These are phyloP conservation scores for Cantharis rufa DNA, from an alignment of 2,888 invertebrate genomes.

Conservation along the genomic window DNA sequence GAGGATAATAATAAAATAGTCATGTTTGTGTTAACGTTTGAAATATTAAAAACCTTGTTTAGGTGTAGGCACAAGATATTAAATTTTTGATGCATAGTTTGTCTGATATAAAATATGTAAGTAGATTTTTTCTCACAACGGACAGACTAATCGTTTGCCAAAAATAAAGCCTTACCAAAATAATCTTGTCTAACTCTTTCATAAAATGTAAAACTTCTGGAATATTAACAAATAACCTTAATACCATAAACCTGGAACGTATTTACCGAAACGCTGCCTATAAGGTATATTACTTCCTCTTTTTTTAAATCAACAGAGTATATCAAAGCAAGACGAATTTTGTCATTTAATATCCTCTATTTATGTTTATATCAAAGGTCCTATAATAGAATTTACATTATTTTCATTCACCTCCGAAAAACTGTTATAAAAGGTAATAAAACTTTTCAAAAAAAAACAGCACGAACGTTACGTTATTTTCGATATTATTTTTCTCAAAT, in stretches of 20 bases:
- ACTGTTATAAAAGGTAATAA: conserved; percentile 13
- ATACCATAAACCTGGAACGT: neutral
- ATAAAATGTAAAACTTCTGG: neutral
- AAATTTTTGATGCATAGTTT: no score
- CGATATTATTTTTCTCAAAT: conserved; percentile 15
- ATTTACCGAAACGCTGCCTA: neutral
- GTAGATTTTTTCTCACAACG: neutral
- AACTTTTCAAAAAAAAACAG: conserved; percentile 17
- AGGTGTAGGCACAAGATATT: neutral
- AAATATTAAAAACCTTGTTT: neutral
- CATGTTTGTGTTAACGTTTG: neutral
- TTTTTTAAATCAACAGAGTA: neutral
- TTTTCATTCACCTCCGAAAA: conserved; percentile 10
- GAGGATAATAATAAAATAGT: neutral
- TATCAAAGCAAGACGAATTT: neutral
- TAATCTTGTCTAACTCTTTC: neutral
- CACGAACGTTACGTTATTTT: conserved; percentile 13
- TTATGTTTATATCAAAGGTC: neutral
- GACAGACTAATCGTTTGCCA: neutral
- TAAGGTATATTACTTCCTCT: neutral
- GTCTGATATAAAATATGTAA: neutral
- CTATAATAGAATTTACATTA: neutral
- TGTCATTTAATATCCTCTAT: neutral
- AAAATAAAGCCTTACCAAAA: no score
- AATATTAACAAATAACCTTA: neutral